Evolutionary conservation across 1,140 invertebrate genomes (phyloP), one percentile per base, ranked within the genome.

Genomic region (Charaxes varanes): DNA sequence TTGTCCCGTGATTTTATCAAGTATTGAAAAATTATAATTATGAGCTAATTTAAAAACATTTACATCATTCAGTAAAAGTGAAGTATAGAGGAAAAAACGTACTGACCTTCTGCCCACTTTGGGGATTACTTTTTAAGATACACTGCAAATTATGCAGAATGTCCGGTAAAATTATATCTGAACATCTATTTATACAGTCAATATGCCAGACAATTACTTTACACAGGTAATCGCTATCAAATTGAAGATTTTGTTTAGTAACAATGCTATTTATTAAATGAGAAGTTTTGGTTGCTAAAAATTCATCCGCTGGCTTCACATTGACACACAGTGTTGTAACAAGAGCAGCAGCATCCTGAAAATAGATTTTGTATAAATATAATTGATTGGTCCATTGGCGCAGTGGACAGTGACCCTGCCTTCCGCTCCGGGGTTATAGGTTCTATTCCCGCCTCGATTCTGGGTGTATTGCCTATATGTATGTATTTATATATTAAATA

Each of bases 131-230:
- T 14, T 74, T 65, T 12, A 82, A 46, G 41, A 76, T 58, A 53
- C 64, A 65, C 33, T 80, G 73, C 34, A 73, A 36, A 46, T 76
- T 76, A 42, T 77, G 62, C 4, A 82, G 35, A 38, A 82, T 78
- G 46, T 82, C 78, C 16, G 62, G 66, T 32, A 74, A 42, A 26
- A 80, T 62, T 14, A 72, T 62, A 28, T 74, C 59, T 4, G 76
- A 70, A 55, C 71, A 78, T 41, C 47, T 60, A 19, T 58, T 70
- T 7, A 80, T 30, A 43, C 73, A 74, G 7, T 66, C 53, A 32
- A 77, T 50, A 40, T 77, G 66, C 78, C 78, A 82, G 4, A 42
- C 49, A 12, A 77, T 50, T 0, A 69, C 57, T 45, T 58, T 68
- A 27, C 37, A 34, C 4, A 74, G 21, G 37, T 60, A 58, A 41